Evolutionary conservation across 1,140 invertebrate genomes (phyloP), one percentile per base, ranked within the genome.

Genomic region (Brachionus asplanchnoidis): DNA sequence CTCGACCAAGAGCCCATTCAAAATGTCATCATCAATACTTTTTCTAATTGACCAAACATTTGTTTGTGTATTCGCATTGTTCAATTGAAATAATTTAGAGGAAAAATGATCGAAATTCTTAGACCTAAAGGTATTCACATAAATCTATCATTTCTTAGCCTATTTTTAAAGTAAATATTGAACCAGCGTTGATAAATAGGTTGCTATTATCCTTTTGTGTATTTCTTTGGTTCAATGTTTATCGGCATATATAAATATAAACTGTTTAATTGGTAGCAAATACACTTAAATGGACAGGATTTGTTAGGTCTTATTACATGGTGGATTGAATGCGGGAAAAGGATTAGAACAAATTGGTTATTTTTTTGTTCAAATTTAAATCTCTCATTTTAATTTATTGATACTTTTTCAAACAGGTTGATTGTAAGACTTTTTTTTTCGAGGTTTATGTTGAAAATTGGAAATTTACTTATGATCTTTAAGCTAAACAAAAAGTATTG

Each of bases 91-190:
- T 3, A 73, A 40, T 17, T 40, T 40, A 73, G 9, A 40, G 17
- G 17, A 20, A 42, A 73, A 17, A 20, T 17, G 68, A 73, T 42
- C 40, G 40, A 42, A 42, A 20, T 42, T 40, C 32, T 42, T 42
- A 40, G 44, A 40, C 32, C 9, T 40, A 40, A 42, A 42, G 40
- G 32, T 40, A 73, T 73, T 73, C 68, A 42, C 68, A 73, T 73
- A 73, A 73, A 73, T 17, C 68, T 73, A 73, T 73, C 17, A 73
- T 32, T 68, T 68, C 26, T 68, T 73, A 73, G 68, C 68, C 68
- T 73, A 73, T 40, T 40, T 73, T 73, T 73, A 73, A 73, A 17
- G 68, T 73, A 73, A 73, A 73, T 73, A 73, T 73, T 73, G 68
- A 73, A 73, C 68, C 12, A 73, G 68, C 4, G 40, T 73, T 17